Evolutionary conservation across 2,797 vertebrate species (phyloP).

Genomic region (Holocentrus rufus): DNA sequence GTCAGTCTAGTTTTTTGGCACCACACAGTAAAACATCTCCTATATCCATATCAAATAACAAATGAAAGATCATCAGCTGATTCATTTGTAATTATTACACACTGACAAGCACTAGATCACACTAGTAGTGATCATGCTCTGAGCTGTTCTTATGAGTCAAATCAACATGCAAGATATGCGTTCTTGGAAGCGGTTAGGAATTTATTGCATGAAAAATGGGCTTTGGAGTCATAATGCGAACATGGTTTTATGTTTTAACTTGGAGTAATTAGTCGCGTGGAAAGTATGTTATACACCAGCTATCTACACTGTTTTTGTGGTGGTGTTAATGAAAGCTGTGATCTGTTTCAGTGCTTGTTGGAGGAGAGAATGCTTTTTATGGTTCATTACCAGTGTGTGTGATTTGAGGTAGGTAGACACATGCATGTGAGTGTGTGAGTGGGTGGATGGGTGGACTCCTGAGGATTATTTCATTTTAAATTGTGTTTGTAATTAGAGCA

Average conservation of each 20-base stretch:
- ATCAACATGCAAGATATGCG: too few relatives aligned
- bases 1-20: too few relatives aligned
- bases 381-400: slow-evolving; percentile 28
- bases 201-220: too few relatives aligned
- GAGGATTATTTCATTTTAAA: too few relatives aligned
- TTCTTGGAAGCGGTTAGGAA: too few relatives aligned
- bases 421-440: background rate
- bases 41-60: too few relatives aligned
- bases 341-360: slow-evolving; percentile 30
- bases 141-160: background rate
- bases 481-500: slow-evolving; percentile 5
- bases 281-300: background rate
- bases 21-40: too few relatives aligned
- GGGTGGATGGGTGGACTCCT: background rate
- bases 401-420: background rate
- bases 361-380: slow-evolving; percentile 13
- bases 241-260: background rate
- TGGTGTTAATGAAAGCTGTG: slow-evolving; percentile 34
- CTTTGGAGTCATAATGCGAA: background rate
- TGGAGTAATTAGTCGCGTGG: background rate
- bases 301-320: slow-evolving; percentile 7
- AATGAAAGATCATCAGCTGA: too few relatives aligned
- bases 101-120: too few relatives aligned
- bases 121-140: background rate
- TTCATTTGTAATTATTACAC: too few relatives aligned